Conservation (phyloP, 2,888 invertebrate genomes). For the Papilio gigon region DNA sequence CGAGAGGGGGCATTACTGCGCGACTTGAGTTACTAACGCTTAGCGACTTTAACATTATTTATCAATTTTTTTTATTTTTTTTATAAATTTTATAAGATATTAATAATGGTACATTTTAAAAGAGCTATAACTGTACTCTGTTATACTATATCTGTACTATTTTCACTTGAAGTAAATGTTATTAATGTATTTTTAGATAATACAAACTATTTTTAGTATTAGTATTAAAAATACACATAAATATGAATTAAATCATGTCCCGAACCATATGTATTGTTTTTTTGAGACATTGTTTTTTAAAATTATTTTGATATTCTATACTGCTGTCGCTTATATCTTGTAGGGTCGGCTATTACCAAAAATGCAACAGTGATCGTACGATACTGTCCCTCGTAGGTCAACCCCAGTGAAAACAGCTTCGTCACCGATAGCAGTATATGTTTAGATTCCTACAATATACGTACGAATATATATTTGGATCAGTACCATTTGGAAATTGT, state of each 20-base stretch:
- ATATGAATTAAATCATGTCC: too few species aligned
- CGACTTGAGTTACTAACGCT: constrained; percentile 59
- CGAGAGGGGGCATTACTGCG: constrained; percentile 51
- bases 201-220: too few species aligned
- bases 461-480: constrained; percentile 37
- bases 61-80: background rate
- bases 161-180: too few species aligned
- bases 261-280: too few species aligned
- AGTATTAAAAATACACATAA: too few species aligned
- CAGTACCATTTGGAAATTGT: too few species aligned
- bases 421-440: constrained; percentile 56
- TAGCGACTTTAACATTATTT: background rate
- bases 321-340: constrained; percentile 47
- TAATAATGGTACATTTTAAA: too few species aligned
- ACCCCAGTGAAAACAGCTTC: constrained; percentile 53
- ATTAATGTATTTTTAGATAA: too few species aligned
- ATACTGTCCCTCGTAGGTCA: constrained; percentile 58
- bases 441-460: constrained; percentile 43
- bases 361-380: constrained; percentile 68
- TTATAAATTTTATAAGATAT: background rate
- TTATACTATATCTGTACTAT: too few species aligned
- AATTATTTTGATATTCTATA: too few species aligned
- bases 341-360: constrained; percentile 68
- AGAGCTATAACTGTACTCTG: too few species aligned
- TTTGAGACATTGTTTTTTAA: too few species aligned